Evolutionary conservation across 2,888 invertebrate species (phyloP), one percentile per base, ranked within the genome.

Genomic region (Ommatoiulus sabulosus): DNA sequence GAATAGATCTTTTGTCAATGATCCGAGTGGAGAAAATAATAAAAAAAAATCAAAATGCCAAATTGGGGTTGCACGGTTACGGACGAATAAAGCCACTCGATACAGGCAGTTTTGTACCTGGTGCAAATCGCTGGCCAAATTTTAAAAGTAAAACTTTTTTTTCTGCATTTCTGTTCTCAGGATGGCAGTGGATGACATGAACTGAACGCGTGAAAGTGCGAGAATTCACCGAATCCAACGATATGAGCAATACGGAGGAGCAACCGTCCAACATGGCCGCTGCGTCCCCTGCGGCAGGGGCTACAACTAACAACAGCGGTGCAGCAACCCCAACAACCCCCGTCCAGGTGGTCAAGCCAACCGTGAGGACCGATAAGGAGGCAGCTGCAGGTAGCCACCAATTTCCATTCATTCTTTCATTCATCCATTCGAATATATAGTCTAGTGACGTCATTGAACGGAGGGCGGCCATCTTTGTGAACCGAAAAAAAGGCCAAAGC

Each of bases 1-100:
- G 72, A 72, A 72, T 72, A 24, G 72, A 72, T 72, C 72, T 72
- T 72, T 72, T 72, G 72, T 72, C 72, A 72, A 72, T 72, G 72
- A 72, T 24, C 24, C 72, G 72, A 72, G 72, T n/a, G 72, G n/a
- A 72, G 24, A 72, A 72, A 24, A 72, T 72, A 17, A 72, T 24
- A 72, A 72, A 72, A 57, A 72, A 72, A 24, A 10, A 48, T 4
- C 72, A 72, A 72, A 72, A 24, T 57, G 57, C 57, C 3, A 72
- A 24, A 72, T 24, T 72, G 72, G 72, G 72, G 72, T 72, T 72
- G 72, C 72, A 72, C 72, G 72, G 24, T 72, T 72, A 72, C 24
- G n/a, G 72, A 7, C 24, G 72, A 72, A 72, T 72, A 24, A 72
- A 72, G 20, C 24, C 57, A n/a, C 57, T 57, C n/a, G 2, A n/a